Conservation (phyloP, 1,140 invertebrate genomes). For the Linepithema humile region DNA sequence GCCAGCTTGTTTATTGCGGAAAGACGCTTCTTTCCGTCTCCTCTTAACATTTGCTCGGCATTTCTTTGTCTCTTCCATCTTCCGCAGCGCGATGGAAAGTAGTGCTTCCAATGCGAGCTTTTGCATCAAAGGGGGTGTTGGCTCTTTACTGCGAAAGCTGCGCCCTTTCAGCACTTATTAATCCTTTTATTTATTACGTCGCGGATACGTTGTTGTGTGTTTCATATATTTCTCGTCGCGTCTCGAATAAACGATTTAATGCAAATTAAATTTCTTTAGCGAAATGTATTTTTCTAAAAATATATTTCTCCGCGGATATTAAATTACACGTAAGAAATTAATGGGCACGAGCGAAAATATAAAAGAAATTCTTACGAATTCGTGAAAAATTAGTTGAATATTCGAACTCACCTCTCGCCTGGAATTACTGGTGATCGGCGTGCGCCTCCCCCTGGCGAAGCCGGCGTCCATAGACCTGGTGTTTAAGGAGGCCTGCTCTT, state of each 20-base stretch:
- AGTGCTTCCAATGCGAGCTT: neutral
- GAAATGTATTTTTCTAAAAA: too few relatives aligned
- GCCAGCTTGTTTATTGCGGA: conserved; percentile 43
- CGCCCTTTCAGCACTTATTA: neutral
- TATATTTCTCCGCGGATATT: too few relatives aligned
- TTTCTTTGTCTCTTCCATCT: neutral
- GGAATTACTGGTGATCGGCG: conserved; percentile 87
- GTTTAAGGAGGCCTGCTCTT: conserved; percentile 87
- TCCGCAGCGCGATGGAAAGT: neutral
- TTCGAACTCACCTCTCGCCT: conserved; percentile 86
- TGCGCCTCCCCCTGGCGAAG: conserved; percentile 87
- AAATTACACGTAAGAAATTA: too few relatives aligned
- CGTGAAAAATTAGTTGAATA: too few relatives aligned
- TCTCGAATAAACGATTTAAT: too few relatives aligned
- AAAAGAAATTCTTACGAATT: too few relatives aligned
- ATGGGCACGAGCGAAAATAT: too few relatives aligned
- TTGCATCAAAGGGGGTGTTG: neutral
- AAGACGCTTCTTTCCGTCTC: neutral
- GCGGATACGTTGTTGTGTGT: neutral
- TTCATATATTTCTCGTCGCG: too few relatives aligned
- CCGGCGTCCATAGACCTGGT: conserved; percentile 92
- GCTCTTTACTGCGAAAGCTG: neutral
- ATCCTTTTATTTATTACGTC: neutral
- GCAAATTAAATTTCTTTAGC: too few relatives aligned
- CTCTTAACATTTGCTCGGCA: neutral